Percentiles rank a stretch among this genome's conserved stretches.
These are phyloP conservation scores for Plumapathes pennacea DNA, from an alignment of 92 coral and sea anemone species.

Conservation along the genomic window DNA sequence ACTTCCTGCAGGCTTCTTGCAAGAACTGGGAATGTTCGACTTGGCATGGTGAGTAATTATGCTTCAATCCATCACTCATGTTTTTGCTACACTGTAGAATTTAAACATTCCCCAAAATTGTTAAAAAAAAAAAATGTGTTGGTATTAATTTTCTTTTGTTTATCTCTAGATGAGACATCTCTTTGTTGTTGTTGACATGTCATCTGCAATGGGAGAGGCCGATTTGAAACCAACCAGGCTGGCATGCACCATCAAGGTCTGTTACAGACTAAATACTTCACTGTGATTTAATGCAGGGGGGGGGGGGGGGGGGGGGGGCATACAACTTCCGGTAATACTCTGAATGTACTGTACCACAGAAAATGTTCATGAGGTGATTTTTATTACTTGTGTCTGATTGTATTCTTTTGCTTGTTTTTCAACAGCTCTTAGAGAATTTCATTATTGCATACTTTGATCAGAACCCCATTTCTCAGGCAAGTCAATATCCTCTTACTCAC, in stretches of 20 bases:
- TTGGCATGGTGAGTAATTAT: conserved; percentile 81
- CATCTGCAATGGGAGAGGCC: conserved; percentile 93
- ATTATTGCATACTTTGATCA: conserved; percentile 93
- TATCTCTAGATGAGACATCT: conserved; percentile 89
- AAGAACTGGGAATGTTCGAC: conserved; percentile 88
- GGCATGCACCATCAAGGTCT: conserved; percentile 80
- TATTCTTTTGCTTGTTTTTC: conserved; percentile 1
- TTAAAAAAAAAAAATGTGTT: too few relatives aligned
- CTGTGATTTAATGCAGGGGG: background rate
- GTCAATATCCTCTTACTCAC: background rate
- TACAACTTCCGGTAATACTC: background rate
- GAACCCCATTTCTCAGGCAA: conserved; percentile 98
- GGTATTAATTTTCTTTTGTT: conserved; percentile 6
- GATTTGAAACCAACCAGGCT: conserved; percentile 92
- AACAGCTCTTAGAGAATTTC: conserved; percentile 78
- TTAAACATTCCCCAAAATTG: too few relatives aligned
- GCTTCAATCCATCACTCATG: too few relatives aligned
- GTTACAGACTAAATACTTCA: too few relatives aligned
- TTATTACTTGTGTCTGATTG: background rate
- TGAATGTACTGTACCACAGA: background rate
- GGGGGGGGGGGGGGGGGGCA: background rate
- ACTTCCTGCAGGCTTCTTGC: conserved; percentile 61
- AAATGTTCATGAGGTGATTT: background rate
- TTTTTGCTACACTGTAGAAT: too few relatives aligned
- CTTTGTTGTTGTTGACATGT: conserved; percentile 83